phyloP scores from a whole-genome alignment of 2,113 vertebrate species.

The Hypomesus transpacificus region DNA sequence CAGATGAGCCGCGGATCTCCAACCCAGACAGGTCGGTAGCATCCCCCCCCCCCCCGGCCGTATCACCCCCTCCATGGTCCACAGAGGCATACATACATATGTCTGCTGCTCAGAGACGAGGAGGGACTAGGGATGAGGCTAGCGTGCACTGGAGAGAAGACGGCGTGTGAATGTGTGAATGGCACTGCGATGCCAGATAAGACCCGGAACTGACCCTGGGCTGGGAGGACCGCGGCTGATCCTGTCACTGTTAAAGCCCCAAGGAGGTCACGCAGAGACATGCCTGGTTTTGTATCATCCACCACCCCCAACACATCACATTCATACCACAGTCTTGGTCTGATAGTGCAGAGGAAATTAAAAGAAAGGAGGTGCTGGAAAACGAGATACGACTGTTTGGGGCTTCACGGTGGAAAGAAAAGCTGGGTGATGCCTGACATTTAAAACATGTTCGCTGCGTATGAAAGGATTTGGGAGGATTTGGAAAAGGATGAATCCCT shows the following conservation, averaged over 20 bases:
- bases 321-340: slow-evolving; percentile 22
- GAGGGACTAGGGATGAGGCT: slow-evolving; percentile 20
- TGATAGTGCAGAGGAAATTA: slow-evolving; percentile 39
- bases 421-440: slow-evolving; percentile 54
- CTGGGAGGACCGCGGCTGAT: slow-evolving; percentile 1
- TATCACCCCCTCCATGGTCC: slow-evolving; percentile 38
- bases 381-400: slow-evolving; percentile 32
- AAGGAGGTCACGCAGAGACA: slow-evolving; percentile 26
- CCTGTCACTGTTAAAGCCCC: slow-evolving; percentile 21
- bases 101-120: slow-evolving; percentile 26
- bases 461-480: slow-evolving; percentile 56
- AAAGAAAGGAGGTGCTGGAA: slow-evolving; percentile 43
- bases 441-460: slow-evolving; percentile 56
- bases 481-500: slow-evolving; percentile 43
- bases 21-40: slow-evolving; percentile 54
- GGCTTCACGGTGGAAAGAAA: slow-evolving; percentile 39
- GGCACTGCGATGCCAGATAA: slow-evolving; percentile 31
- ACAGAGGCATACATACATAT: slow-evolving; percentile 12
- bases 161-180: slow-evolving; percentile 6
- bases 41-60: slow-evolving; percentile 17
- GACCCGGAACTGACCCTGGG: slow-evolving; percentile 19
- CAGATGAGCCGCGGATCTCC: slow-evolving; percentile 62
- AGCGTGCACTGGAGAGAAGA: not conserved
- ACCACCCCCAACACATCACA: slow-evolving; percentile 20
- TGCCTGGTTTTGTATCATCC: slow-evolving; percentile 23